Conservation (phyloP, 1,140 invertebrate species). For the Drosophila ohnishii region DNA sequence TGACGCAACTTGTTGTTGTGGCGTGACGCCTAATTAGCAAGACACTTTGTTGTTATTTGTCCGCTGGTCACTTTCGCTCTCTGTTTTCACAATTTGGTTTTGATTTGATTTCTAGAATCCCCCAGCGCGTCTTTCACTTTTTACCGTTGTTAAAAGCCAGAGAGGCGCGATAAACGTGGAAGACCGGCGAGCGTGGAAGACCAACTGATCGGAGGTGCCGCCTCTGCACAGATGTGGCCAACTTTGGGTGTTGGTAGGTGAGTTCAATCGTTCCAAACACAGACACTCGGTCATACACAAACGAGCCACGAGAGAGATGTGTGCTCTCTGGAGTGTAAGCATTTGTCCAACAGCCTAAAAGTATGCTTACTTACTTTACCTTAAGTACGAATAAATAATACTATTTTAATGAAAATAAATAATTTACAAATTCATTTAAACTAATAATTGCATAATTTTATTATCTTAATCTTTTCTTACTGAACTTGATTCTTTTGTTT, state of each 20-base stretch:
- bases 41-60: constrained; percentile 20
- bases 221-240: constrained; percentile 54
- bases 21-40: constrained; percentile 66
- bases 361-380: constrained; percentile 18
- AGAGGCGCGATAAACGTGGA: constrained; percentile 61
- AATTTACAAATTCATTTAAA: background rate
- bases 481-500: background rate
- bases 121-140: constrained; percentile 70
- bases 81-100: constrained; percentile 50
- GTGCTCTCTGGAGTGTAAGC: constrained; percentile 1
- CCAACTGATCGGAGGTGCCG: constrained; percentile 55
- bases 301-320: constrained; percentile 10
- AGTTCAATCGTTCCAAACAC: constrained; percentile 9
- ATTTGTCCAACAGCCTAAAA: constrained; percentile 30
- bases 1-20: constrained; percentile 27
- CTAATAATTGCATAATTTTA: background rate
- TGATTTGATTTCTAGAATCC: constrained; percentile 64
- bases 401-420: background rate
- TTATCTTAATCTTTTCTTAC: background rate
- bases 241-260: constrained; percentile 53
- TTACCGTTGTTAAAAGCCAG: constrained; percentile 36
- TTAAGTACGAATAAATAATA: too few species aligned
- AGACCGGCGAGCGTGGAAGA: constrained; percentile 56
- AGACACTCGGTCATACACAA: background rate
- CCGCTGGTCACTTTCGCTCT: constrained; percentile 64